Evolutionary conservation across 2,113 vertebrate genomes (phyloP).

Genomic region (Rhinolophus ferrumequinum): DNA sequence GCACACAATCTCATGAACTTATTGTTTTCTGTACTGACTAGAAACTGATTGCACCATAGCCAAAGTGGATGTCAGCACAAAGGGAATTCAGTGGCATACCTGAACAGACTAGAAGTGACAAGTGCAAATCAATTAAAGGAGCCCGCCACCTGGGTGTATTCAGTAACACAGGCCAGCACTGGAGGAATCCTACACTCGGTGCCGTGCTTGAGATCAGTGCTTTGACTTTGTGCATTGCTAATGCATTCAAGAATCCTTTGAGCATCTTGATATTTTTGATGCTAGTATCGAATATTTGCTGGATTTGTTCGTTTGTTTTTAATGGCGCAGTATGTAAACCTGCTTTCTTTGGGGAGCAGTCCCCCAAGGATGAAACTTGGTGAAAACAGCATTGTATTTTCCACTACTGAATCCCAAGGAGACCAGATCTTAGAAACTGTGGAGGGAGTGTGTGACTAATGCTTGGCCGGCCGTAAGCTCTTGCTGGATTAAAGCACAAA

Average conservation of each 20-base stretch:
- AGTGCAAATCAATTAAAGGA: conserved; percentile 5
- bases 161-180: neutral
- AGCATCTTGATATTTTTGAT: neutral
- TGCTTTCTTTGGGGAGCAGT: neutral
- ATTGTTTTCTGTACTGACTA: neutral
- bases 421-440: neutral
- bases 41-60: neutral
- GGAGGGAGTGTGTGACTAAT: neutral
- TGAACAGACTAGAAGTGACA: conserved; percentile 15
- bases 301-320: neutral
- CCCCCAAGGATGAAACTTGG: neutral
- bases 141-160: neutral
- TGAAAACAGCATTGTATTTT: neutral
- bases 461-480: neutral
- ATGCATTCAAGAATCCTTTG: neutral
- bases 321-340: neutral
- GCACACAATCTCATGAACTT: neutral
- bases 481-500: neutral
- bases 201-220: neutral
- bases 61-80: conserved; percentile 51
- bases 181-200: neutral
- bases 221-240: neutral
- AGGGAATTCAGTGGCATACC: conserved; percentile 36
- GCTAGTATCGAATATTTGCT: neutral
- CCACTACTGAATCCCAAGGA: neutral